These are phyloP conservation scores for Uloborus plumipes DNA, from an alignment of 2,888 invertebrate species.

Conservation along the genomic window DNA sequence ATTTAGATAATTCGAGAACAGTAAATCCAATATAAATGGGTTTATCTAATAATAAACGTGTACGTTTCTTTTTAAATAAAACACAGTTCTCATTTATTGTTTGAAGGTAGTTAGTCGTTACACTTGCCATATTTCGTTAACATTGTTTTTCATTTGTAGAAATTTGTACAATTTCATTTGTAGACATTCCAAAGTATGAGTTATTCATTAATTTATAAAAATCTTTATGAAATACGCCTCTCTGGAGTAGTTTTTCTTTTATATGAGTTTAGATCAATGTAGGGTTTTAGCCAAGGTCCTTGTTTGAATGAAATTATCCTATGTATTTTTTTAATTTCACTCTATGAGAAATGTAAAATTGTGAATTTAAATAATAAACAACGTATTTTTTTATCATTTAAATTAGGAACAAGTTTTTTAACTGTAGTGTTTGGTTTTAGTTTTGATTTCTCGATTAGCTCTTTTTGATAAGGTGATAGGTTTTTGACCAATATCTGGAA, in stretches of 20 bases:
- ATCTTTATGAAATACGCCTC: constrained; percentile 18
- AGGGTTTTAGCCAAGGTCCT: constrained; percentile 19
- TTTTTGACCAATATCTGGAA: too few species aligned
- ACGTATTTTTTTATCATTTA: constrained; percentile 19
- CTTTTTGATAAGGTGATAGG: too few species aligned
- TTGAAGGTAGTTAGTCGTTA: too few species aligned
- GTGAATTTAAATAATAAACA: neutral
- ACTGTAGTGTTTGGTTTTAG: constrained; percentile 13
- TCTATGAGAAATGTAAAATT: constrained; percentile 16
- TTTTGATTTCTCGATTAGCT: neutral
- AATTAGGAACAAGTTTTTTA: constrained; percentile 26
- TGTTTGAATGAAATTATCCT: constrained; percentile 28
- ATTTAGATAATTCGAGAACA: constrained; percentile 13
- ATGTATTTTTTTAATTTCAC: constrained; percentile 23
- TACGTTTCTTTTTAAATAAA: too few species aligned
- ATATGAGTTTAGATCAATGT: constrained; percentile 6
- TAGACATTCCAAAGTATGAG: constrained; percentile 4
- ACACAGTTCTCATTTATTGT: too few species aligned
- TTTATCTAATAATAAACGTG: neutral
- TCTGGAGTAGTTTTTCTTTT: constrained; percentile 11
- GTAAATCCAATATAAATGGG: constrained; percentile 1
- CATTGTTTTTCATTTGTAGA: too few species aligned
- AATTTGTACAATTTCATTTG: constrained; percentile 3
- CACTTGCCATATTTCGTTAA: too few species aligned
- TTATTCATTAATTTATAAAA: constrained; percentile 34